Percentiles rank a stretch among this genome's conserved stretches.
Evolutionary conservation across 1,140 invertebrate genomes (phyloP).

Genomic region (Drosophila tristis): DNA sequence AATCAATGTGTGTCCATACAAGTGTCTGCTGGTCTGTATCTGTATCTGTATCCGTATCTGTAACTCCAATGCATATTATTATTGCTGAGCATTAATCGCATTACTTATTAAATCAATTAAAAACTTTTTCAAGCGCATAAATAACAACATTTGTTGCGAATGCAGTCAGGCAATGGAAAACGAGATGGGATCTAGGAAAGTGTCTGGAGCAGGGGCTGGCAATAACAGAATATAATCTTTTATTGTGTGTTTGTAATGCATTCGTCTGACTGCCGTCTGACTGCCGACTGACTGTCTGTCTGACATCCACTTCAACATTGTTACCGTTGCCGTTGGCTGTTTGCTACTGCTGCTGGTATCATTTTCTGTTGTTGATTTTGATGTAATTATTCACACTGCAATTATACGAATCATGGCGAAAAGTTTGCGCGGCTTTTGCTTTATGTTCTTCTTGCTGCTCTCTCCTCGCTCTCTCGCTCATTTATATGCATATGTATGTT

Average conservation of each 20-base stretch:
- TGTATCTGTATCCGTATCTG: slow-evolving; percentile 21
- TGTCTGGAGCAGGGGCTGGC: neutral
- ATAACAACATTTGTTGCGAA: slow-evolving; percentile 74
- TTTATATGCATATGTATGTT: too few species aligned
- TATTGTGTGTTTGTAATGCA: slow-evolving; percentile 64
- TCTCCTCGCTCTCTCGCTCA: too few species aligned
- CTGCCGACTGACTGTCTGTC: slow-evolving; percentile 8
- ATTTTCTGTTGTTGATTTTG: slow-evolving; percentile 56
- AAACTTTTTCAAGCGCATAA: slow-evolving; percentile 81
- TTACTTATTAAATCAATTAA: slow-evolving; percentile 82
- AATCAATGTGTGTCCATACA: slow-evolving; percentile 18
- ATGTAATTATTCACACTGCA: slow-evolving; percentile 81
- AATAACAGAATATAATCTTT: slow-evolving; percentile 66
- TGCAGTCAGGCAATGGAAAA: slow-evolving; percentile 19
- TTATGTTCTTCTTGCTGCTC: slow-evolving; percentile 55
- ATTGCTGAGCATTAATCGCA: slow-evolving; percentile 69
- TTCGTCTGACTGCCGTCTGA: slow-evolving; percentile 25
- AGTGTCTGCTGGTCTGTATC: slow-evolving; percentile 13
- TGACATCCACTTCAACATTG: slow-evolving; percentile 27
- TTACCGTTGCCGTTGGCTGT: slow-evolving; percentile 2
- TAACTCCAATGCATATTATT: slow-evolving; percentile 45
- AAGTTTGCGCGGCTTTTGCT: slow-evolving; percentile 65
- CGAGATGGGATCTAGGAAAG: neutral
- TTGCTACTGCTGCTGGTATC: slow-evolving; percentile 6
- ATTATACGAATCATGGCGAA: slow-evolving; percentile 77